phyloP scores from a whole-genome alignment of 2,797 vertebrate species.

The Calcarius lapponicus region DNA sequence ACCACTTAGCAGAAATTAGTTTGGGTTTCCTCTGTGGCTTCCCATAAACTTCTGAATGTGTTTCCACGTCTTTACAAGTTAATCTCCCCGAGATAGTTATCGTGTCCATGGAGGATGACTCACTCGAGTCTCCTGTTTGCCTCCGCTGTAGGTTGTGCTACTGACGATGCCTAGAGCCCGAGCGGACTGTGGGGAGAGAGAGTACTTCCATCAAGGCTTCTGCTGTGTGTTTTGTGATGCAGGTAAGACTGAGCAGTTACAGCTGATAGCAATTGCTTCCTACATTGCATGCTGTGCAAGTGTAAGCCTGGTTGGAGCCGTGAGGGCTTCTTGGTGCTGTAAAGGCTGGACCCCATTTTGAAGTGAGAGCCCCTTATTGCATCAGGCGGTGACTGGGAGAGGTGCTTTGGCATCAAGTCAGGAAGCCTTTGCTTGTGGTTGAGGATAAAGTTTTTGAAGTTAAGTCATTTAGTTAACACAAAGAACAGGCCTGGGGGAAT shows the following conservation, averaged over 20 bases:
- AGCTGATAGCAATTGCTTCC: neutral
- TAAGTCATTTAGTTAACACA: accelerated
- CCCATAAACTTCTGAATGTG: neutral
- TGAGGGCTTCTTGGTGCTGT: neutral
- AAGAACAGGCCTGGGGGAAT: accelerated
- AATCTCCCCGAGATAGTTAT: neutral
- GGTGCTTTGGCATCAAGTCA: neutral
- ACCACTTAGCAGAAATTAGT: slow-evolving; percentile 17
- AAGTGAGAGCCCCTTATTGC: accelerated
- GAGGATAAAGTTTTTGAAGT: neutral
- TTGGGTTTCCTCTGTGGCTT: slow-evolving; percentile 44
- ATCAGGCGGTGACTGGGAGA: neutral
- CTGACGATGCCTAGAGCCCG: neutral
- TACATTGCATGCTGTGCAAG: accelerated
- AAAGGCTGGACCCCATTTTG: neutral
- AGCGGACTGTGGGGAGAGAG: neutral
- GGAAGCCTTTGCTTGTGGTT: neutral
- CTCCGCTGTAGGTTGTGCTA: neutral
- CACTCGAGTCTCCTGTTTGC: neutral
- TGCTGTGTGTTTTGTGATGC: slow-evolving; percentile 47
- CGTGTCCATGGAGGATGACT: neutral
- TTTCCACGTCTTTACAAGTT: neutral
- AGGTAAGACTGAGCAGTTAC: slow-evolving; percentile 23
- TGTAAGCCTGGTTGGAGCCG: accelerated
- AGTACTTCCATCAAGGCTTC: neutral